A percentile compares a stretch with the other conserved stretches of the same genome.
phyloP scores from a whole-genome alignment of 2,113 vertebrate species.

The Mellivora capensis region DNA sequence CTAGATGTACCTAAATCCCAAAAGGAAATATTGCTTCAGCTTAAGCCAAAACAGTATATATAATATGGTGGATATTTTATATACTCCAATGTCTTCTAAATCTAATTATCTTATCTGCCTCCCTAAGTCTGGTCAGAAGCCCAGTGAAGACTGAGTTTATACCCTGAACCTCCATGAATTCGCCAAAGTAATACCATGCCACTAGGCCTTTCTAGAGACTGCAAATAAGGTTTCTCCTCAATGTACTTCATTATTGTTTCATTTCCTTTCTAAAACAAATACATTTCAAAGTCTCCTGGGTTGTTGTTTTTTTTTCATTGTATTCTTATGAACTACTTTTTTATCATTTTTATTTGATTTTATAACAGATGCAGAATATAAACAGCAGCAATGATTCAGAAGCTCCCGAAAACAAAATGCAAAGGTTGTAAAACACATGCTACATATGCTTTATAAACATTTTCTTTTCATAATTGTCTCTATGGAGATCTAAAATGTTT shows the following conservation, averaged over 20 bases:
- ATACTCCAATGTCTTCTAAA: background rate
- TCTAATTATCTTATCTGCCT: background rate
- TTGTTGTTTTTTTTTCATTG: background rate
- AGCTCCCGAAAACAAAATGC: slow-evolving; percentile 55
- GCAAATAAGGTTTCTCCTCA: background rate
- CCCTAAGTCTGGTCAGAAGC: background rate
- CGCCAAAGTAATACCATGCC: background rate
- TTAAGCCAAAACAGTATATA: background rate
- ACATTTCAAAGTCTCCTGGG: background rate
- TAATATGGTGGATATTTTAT: background rate
- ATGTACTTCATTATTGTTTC: background rate
- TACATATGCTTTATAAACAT: slow-evolving; percentile 53
- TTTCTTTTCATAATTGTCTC: slow-evolving; percentile 63
- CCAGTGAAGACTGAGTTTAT: background rate
- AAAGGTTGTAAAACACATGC: slow-evolving; percentile 37
- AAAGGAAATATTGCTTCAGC: background rate
- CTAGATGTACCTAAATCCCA: background rate
- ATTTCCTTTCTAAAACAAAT: background rate
- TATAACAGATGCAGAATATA: slow-evolving; percentile 55
- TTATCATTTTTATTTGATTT: slow-evolving; percentile 44
- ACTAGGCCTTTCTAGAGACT: background rate
- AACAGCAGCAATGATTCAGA: slow-evolving; percentile 48
- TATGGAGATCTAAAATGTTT: slow-evolving; percentile 49
- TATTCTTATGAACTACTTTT: slow-evolving; percentile 6
- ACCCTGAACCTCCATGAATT: background rate